Base-by-base conservation (phyloP, 2,113 vertebrate species). In the Budorcas taxicolor region DNA sequence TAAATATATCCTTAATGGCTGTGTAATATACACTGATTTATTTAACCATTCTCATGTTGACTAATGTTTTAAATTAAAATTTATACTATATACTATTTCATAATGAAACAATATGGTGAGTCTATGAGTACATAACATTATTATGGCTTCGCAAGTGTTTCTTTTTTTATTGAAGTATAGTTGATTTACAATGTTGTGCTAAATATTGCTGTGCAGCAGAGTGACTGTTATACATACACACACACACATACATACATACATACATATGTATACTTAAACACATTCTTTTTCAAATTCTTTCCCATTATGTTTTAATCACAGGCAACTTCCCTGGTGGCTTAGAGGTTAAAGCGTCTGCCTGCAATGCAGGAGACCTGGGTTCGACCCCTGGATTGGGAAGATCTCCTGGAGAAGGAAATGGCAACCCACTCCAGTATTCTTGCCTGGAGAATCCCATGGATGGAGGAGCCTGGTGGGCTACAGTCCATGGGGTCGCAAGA, bases 41-140 rank as follows among this genome's bases (percentile, higher is more conserved):
- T 86, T 53, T 92, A 86, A 62, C 3, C 19, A 81, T 53, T 86
- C 45, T 92, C 3, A 91, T 0, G 13, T 62, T 45, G 12, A 21
- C 55, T 91, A 94, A 64, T 82, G 87, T 82, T 93, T 81, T 92
- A 92, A 91, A 80, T 45, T 87, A 57, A 81, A 29, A 71, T 74
- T 80, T 87, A 50, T 60, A 55, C 33, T 47, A 0, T 81, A 47
- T 60, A 60, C 1, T n/a, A 53, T 92, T 90, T 92, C 52, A 71
- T 58, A 52, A 92, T 81, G 57, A 86, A 86, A 36, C 33, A 81
- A n/a, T 23, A 89, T 53, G 11, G 25, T 94, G 10, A 50, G 45
- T 62, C 36, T 86, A 62, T 43, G 33, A 47, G 3, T 27, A 94
- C 21, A 47, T 80, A 88, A 85, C 5, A 67, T 45, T 50, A 45